phyloP scores from a whole-genome alignment of 2,113 vertebrate species.

The Dromaius novaehollandiae region DNA sequence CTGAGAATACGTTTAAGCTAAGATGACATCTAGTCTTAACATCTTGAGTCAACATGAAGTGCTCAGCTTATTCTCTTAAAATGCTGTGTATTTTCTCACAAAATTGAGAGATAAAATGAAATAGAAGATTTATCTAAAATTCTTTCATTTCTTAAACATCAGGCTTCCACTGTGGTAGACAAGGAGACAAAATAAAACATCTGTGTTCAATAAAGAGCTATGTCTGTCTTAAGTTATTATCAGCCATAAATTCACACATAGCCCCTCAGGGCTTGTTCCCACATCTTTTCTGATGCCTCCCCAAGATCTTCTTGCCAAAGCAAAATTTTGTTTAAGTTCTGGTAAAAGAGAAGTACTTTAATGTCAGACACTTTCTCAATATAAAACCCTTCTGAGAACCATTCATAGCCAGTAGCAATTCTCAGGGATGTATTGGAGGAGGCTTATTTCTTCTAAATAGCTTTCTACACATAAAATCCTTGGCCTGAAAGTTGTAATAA shows the following conservation, averaged over 20 bases:
- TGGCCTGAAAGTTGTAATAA: not conserved
- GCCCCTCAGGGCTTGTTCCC: slow-evolving; percentile 27
- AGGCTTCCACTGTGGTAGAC: not conserved
- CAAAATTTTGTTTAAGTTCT: slow-evolving; percentile 57
- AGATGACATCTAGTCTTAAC: not conserved
- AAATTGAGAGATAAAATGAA: not conserved
- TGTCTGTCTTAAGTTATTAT: slow-evolving; percentile 63
- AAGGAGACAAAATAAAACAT: slow-evolving; percentile 52
- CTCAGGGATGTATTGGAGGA: not conserved
- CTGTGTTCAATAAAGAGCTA: slow-evolving; percentile 58
- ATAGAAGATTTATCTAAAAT: not conserved
- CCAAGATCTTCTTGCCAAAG: slow-evolving; percentile 43
- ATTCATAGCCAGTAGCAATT: slow-evolving; percentile 28
- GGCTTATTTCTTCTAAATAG: slow-evolving; percentile 10
- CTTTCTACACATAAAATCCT: slow-evolving; percentile 28
- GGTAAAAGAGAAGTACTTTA: slow-evolving; percentile 26
- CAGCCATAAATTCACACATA: slow-evolving; percentile 62
- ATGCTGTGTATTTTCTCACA: not conserved
- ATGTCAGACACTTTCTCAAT: slow-evolving; percentile 11
- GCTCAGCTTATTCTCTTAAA: not conserved
- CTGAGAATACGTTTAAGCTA: not conserved
- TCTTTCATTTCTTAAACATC: not conserved
- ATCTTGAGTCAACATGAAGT: not conserved
- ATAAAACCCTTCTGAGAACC: slow-evolving; percentile 52
- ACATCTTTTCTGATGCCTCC: slow-evolving; percentile 16